These are phyloP conservation scores for Heteromormyrus szaboi DNA, from an alignment of 2,797 vertebrate species.

Conservation along the genomic window DNA sequence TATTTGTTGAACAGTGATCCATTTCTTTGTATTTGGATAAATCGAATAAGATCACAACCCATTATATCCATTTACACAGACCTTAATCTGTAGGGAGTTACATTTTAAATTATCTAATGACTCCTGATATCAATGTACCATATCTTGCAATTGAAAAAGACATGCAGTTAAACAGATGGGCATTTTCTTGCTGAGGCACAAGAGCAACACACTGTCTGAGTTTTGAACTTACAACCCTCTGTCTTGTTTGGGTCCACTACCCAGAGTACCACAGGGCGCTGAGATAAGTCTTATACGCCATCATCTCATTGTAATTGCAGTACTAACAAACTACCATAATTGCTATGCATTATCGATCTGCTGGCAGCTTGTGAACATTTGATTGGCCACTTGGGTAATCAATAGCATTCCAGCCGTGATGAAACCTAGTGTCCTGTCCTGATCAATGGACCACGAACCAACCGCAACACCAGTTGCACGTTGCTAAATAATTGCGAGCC, in stretches of 20 bases:
- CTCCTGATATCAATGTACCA: neutral
- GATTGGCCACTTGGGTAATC: neutral
- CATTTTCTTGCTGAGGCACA: neutral
- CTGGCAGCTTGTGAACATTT: neutral
- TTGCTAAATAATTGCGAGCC: neutral
- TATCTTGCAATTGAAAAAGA: neutral
- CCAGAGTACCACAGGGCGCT: neutral
- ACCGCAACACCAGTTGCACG: neutral
- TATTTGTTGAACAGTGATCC: slow-evolving; percentile 3
- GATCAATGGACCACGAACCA: neutral
- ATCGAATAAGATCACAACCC: neutral
- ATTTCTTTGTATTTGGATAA: neutral
- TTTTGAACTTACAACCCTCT: neutral
- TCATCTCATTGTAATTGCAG: neutral
- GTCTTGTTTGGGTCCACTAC: neutral
- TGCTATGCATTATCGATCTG: neutral
- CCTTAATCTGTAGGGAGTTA: neutral
- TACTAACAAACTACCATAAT: neutral
- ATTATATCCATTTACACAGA: neutral
- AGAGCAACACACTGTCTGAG: neutral
- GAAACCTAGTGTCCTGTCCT: neutral
- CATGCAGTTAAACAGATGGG: neutral
- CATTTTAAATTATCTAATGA: neutral
- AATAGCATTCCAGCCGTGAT: neutral
- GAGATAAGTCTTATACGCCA: neutral